Evolutionary conservation across 2,888 invertebrate species (phyloP).

Genomic region (Napeogenes inachia): DNA sequence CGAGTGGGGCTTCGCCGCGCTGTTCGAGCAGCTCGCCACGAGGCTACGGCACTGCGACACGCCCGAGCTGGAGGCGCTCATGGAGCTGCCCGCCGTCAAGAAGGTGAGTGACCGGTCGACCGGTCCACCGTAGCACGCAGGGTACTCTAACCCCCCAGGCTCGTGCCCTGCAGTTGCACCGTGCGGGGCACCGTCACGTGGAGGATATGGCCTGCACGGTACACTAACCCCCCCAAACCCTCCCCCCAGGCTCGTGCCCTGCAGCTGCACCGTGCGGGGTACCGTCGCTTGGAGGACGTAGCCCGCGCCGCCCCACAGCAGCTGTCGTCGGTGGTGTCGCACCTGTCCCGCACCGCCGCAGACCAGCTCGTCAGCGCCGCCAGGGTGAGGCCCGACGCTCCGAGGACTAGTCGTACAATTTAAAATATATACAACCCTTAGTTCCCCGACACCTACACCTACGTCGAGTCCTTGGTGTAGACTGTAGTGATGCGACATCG

Average conservation of each 20-base stretch:
- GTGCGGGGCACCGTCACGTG: constrained; percentile 88
- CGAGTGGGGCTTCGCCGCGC: constrained; percentile 88
- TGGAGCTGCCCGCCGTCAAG: constrained; percentile 93
- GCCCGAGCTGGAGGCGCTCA: constrained; percentile 85
- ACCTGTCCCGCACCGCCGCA: constrained; percentile 85
- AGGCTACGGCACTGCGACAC: constrained; percentile 89
- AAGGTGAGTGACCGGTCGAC: constrained; percentile 53
- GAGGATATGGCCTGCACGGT: constrained; percentile 58
- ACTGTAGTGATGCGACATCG: too few species aligned
- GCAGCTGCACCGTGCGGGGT: constrained; percentile 90
- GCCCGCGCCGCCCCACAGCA: constrained; percentile 83
- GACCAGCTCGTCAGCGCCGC: constrained; percentile 91
- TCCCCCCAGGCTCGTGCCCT: constrained; percentile 84
- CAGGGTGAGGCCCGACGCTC: constrained; percentile 76
- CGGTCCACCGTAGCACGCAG: neutral
- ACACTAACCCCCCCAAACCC: too few species aligned
- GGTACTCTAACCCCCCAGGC: constrained; percentile 67
- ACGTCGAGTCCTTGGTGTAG: too few species aligned
- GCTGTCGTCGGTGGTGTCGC: constrained; percentile 80
- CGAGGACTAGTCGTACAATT: too few species aligned
- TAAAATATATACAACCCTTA: too few species aligned
- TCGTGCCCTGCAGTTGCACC: constrained; percentile 89
- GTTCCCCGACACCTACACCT: too few species aligned
- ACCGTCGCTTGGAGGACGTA: constrained; percentile 84
- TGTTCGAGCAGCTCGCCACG: constrained; percentile 85